Conservation (phyloP, 2,888 invertebrate genomes). For the Scaptomyza polygonia region DNA sequence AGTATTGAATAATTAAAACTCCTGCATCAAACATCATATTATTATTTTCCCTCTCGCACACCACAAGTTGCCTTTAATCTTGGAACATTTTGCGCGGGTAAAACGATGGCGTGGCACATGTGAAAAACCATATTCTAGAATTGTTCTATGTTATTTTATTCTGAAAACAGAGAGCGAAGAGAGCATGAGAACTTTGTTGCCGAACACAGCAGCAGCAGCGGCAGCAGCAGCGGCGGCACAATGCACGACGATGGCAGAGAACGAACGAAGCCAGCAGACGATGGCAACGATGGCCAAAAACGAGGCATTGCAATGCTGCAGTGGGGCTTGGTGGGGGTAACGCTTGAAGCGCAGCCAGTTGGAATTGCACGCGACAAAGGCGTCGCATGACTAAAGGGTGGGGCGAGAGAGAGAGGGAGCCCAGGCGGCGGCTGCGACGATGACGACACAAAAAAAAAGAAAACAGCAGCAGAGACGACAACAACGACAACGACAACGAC, state of each 20-base stretch:
- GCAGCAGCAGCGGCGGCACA: constrained; percentile 20
- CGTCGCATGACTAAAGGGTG: constrained; percentile 21
- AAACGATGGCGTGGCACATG: constrained; percentile 47
- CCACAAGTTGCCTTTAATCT: constrained; percentile 58
- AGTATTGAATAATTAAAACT: too few relatives aligned
- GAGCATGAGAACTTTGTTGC: constrained; percentile 18
- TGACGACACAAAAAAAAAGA: constrained; percentile 76
- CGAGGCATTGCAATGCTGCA: constrained; percentile 32
- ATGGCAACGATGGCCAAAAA: constrained; percentile 23
- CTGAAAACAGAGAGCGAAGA: constrained; percentile 33
- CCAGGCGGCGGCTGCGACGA: constrained; percentile 45
- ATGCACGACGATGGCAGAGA: constrained; percentile 39
- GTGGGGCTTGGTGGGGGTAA: constrained; percentile 36
- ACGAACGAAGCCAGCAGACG: constrained; percentile 53
- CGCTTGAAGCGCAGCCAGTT: constrained; percentile 84
- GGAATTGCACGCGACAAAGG: constrained; percentile 66
- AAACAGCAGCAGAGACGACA: constrained; percentile 32
- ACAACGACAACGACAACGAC: constrained; percentile 22
- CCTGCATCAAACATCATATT: background rate
- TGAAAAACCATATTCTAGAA: constrained; percentile 28
- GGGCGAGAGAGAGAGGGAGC: background rate
- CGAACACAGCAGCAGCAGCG: constrained; percentile 7
- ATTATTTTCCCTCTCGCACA: background rate
- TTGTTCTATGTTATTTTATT: constrained; percentile 15
- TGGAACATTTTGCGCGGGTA: constrained; percentile 53